Evolutionary conservation across 2,797 vertebrate species (phyloP).

Genomic region (Esox lucius): DNA sequence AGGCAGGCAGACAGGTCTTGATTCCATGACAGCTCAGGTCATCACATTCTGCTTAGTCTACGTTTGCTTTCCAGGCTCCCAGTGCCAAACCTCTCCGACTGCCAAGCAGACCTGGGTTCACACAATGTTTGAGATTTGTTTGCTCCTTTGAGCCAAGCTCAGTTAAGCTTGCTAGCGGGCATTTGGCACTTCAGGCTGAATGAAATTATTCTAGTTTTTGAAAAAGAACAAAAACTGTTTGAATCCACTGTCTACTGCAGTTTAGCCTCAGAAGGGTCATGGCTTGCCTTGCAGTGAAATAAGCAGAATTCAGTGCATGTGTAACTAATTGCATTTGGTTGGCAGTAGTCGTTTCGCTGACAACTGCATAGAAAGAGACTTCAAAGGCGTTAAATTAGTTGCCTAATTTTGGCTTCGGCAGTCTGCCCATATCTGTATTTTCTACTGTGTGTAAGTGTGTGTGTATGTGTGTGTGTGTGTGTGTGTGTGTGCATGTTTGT

Average conservation of each 20-base stretch:
- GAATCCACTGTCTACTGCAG: not conserved
- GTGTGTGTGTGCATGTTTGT: not conserved
- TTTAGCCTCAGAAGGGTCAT: slow-evolving; percentile 12
- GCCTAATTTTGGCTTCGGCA: slow-evolving; percentile 21
- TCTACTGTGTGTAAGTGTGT: slow-evolving; percentile 1
- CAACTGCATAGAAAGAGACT: slow-evolving; percentile 30
- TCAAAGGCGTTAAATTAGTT: slow-evolving; percentile 34
- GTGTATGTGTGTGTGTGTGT: slow-evolving; percentile 1
- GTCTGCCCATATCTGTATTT: slow-evolving; percentile 20
- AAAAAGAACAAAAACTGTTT: too few relatives aligned
- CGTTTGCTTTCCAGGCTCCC: slow-evolving; percentile 17
- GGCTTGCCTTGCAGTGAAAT: slow-evolving; percentile 13
- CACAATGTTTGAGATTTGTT: too few relatives aligned
- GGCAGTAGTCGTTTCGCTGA: slow-evolving; percentile 31
- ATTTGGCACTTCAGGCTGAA: too few relatives aligned
- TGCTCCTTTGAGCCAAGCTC: too few relatives aligned
- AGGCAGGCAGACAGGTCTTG: not conserved
- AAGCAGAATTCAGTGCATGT: slow-evolving; percentile 34
- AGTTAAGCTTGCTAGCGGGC: too few relatives aligned
- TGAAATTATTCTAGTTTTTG: too few relatives aligned
- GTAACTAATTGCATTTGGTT: slow-evolving; percentile 43
- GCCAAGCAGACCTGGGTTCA: too few relatives aligned
- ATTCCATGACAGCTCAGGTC: slow-evolving; percentile 6
- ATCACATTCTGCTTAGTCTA: slow-evolving; percentile 30
- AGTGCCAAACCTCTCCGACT: not conserved